Conservation (phyloP, 2,888 invertebrate species). For the Plebejus melissa region DNA sequence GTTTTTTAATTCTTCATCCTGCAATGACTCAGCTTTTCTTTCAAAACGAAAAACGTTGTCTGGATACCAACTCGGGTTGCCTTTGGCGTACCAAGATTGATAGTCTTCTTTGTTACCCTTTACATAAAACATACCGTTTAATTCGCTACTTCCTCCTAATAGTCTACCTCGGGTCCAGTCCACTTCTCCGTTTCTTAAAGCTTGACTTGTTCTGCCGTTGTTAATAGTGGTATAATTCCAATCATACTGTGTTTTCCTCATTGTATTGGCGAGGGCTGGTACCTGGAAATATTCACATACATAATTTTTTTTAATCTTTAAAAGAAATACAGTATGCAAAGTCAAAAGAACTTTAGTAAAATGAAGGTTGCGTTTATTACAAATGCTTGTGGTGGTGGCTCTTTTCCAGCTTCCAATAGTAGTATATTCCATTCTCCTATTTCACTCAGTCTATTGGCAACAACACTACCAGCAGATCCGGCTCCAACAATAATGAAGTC, state of each 20-base stretch:
- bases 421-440: constrained; percentile 43
- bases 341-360: not conserved
- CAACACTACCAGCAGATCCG: constrained; percentile 47
- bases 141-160: constrained; percentile 76
- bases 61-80: constrained; percentile 77
- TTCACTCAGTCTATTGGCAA: constrained; percentile 48
- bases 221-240: constrained; percentile 92
- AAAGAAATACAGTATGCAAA: not conserved
- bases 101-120: constrained; percentile 73
- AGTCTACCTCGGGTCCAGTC: constrained; percentile 81
- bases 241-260: constrained; percentile 76
- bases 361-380: constrained; percentile 32
- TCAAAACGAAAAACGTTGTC: constrained; percentile 67
- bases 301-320: not conserved
- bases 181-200: constrained; percentile 59
- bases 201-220: constrained; percentile 83
- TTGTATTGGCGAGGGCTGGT: constrained; percentile 39
- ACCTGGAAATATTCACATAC: constrained; percentile 39
- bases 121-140: constrained; percentile 79
- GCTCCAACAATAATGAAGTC: constrained; percentile 48
- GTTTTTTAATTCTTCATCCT: constrained; percentile 43
- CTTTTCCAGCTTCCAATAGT: constrained; percentile 45
- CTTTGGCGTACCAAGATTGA: constrained; percentile 70
- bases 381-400: constrained; percentile 36
- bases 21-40: constrained; percentile 74